Percentiles rank a stretch among this genome's conserved stretches.
These are phyloP conservation scores for Drosophila mayri DNA, from an alignment of 1,140 invertebrate species.

Conservation along the genomic window DNA sequence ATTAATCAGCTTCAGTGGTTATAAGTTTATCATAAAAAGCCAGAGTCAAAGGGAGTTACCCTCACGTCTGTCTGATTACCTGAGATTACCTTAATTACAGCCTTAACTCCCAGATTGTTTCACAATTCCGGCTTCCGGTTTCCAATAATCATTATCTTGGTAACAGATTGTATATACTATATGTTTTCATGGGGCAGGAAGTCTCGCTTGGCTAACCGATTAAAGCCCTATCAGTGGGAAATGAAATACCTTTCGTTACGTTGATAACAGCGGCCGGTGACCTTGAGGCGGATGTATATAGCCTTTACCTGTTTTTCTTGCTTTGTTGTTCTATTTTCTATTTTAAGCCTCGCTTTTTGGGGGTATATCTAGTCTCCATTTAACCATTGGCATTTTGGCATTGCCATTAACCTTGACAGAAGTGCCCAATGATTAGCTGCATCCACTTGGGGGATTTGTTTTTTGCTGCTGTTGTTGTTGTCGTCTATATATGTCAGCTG, in stretches of 20 bases:
- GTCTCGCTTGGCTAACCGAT: slow-evolving; percentile 8
- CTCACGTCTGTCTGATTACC: slow-evolving; percentile 4
- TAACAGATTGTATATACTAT: no score
- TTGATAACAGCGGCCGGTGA: slow-evolving; percentile 3
- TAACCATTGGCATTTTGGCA: no score
- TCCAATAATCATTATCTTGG: not conserved
- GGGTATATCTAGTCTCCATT: not conserved
- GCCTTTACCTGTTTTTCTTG: not conserved
- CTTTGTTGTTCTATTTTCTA: not conserved
- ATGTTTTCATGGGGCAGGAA: slow-evolving; percentile 3
- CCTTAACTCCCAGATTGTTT: not conserved
- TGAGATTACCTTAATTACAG: not conserved
- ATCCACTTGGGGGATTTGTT: not conserved
- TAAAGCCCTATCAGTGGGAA: slow-evolving; percentile 13
- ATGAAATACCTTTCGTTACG: slow-evolving; percentile 7
- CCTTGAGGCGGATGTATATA: slow-evolving; percentile 8
- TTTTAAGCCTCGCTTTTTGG: not conserved
- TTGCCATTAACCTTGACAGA: slow-evolving; percentile 12
- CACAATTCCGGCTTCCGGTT: slow-evolving; percentile 9
- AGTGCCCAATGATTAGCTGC: slow-evolving; percentile 6
- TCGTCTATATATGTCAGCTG: not conserved
- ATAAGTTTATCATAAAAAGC: not conserved
- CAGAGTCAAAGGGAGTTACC: not conserved
- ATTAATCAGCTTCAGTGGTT: not conserved
- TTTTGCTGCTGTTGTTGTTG: not conserved